Conservation (phyloP, 2,797 vertebrate species). For the Megaceryle alcyon region DNA sequence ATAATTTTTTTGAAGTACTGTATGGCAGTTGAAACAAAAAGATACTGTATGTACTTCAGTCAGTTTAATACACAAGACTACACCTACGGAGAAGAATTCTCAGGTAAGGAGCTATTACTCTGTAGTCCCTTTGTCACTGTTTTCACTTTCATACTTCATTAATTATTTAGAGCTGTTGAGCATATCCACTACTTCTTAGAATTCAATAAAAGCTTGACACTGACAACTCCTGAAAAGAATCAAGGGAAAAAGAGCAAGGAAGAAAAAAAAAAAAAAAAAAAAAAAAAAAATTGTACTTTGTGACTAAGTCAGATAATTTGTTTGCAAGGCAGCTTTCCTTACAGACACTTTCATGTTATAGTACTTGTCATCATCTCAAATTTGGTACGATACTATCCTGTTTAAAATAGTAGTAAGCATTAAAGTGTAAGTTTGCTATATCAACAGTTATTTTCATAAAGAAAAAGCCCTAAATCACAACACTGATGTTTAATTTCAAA, state of each 20-base stretch:
- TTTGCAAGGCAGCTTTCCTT: not conserved
- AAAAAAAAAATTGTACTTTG: not conserved
- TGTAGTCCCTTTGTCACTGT: not conserved
- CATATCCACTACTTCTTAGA: not conserved
- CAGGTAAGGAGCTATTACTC: not conserved
- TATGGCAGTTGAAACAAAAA: not conserved
- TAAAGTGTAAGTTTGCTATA: not conserved
- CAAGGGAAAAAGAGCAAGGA: not conserved
- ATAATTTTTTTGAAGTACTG: not conserved
- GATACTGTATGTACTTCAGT: accelerated
- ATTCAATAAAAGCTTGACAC: not conserved
- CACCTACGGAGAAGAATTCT: not conserved
- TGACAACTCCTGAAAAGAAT: not conserved
- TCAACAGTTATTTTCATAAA: not conserved
- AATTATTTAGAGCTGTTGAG: not conserved
- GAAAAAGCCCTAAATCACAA: not conserved
- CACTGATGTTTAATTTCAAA: not conserved
- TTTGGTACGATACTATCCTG: not conserved
- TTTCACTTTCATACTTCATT: not conserved
- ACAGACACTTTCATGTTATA: not conserved
- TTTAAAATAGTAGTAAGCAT: not conserved
- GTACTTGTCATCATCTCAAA: not conserved
- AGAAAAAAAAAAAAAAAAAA: not conserved
- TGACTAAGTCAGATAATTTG: not conserved
- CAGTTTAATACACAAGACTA: not conserved